These are phyloP conservation scores for rat (Rattus norvegicus) DNA, from an alignment of 2,113 vertebrate genomes.

Conservation along the genomic window DNA sequence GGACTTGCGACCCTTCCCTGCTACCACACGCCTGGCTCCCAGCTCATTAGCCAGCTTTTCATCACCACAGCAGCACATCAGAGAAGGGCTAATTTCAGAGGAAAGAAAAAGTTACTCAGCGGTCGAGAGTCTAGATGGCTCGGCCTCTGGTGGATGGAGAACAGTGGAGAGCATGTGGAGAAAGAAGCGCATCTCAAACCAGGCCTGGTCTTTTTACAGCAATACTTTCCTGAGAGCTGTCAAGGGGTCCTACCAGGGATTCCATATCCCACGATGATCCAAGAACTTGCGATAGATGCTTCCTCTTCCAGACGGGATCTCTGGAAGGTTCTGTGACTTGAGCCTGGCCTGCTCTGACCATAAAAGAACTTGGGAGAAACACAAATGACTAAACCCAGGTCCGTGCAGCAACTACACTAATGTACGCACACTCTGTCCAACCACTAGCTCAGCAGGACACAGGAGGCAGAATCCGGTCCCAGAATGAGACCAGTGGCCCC, in stretches of 20 bases:
- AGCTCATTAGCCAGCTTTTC: background rate
- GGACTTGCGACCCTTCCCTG: background rate
- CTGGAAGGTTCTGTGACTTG: background rate
- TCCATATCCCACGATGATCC: background rate
- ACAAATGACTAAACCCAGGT: background rate
- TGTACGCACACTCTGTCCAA: background rate
- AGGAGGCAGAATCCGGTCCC: background rate
- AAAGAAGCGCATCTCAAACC: background rate
- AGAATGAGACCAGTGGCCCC: background rate
- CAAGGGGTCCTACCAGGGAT: background rate
- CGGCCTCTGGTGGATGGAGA: background rate
- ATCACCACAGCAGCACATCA: background rate
- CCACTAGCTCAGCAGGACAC: background rate
- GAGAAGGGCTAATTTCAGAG: background rate
- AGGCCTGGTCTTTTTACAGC: background rate
- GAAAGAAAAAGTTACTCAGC: background rate
- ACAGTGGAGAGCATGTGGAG: too few species aligned
- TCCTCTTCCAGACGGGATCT: background rate
- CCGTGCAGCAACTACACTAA: too few species aligned
- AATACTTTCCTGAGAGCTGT: background rate
- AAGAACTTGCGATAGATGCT: background rate
- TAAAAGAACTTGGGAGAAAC: background rate
- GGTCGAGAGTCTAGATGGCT: background rate
- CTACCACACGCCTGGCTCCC: background rate
- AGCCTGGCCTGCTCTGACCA: background rate